Evolutionary conservation across 1,140 invertebrate species (phyloP), one percentile per base, ranked within the genome.

Genomic region (Chironomus striatipennis): DNA sequence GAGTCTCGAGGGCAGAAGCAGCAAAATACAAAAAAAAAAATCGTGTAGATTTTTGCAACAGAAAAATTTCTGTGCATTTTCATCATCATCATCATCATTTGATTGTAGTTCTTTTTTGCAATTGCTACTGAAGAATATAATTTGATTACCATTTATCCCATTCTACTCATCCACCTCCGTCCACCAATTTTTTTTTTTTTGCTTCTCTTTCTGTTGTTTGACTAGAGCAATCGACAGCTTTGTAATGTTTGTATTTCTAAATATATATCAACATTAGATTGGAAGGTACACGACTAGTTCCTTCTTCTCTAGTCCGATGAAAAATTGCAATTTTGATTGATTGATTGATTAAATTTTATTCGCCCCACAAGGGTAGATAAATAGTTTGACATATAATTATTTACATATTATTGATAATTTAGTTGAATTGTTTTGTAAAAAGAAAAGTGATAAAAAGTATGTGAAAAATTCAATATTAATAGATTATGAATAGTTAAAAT

Each of bases 321-420:
- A 70, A 70, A 70, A 70, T 70, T 70, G 65, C 65, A 70, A 70
- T 70, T 70, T n/a, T n/a, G n/a, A n/a, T n/a, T n/a, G n/a, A n/a
- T n/a, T n/a, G n/a, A n/a, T n/a, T n/a, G n/a, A n/a, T n/a, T n/a
- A n/a, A n/a, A n/a, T n/a, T n/a, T n/a, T n/a, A n/a, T n/a, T n/a
- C n/a, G n/a, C n/a, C n/a, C n/a, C n/a, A n/a, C n/a, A n/a, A n/a
- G n/a, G n/a, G n/a, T n/a, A n/a, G n/a, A n/a, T n/a, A n/a, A n/a
- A n/a, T n/a, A n/a, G n/a, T n/a, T n/a, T n/a, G n/a, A n/a, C n/a
- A n/a, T n/a, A n/a, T n/a, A n/a, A n/a, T n/a, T n/a, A n/a, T n/a
- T n/a, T n/a, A n/a, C n/a, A n/a, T n/a, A n/a, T n/a, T n/a, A n/a
- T n/a, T n/a, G n/a, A n/a, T n/a, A n/a, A n/a, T n/a, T n/a, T n/a